Evolutionary conservation across 1,140 invertebrate species (phyloP).

Genomic region (Drosophila tristis): DNA sequence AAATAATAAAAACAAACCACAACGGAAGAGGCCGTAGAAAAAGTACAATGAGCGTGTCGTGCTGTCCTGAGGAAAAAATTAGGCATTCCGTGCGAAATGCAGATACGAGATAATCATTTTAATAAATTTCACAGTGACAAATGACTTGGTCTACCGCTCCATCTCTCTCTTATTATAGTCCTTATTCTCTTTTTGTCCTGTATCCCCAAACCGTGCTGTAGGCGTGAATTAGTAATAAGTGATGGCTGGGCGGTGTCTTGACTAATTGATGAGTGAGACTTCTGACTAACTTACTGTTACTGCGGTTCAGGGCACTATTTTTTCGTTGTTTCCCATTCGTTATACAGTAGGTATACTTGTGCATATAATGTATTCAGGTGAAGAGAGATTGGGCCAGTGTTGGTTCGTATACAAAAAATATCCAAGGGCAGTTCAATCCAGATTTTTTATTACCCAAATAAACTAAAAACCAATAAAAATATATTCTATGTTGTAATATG

Average conservation of each 20-base stretch:
- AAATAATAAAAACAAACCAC: slow-evolving; percentile 19
- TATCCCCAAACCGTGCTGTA: slow-evolving; percentile 18
- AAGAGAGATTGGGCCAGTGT: no score
- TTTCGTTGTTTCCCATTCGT: no score
- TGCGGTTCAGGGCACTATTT: no score
- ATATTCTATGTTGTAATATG: no score
- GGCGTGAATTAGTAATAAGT: slow-evolving; percentile 74
- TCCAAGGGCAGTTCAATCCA: no score
- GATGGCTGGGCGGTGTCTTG: slow-evolving; percentile 22
- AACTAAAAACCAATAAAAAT: no score
- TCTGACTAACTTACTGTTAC: slow-evolving; percentile 2
- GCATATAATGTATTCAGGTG: no score
- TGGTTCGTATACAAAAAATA: no score
- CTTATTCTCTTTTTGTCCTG: slow-evolving; percentile 7
- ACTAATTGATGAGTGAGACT: slow-evolving; percentile 48
- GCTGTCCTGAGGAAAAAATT: slow-evolving; percentile 56
- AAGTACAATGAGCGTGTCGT: slow-evolving; percentile 16
- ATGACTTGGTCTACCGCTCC: slow-evolving; percentile 49
- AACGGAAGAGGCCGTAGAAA: background rate
- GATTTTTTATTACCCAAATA: no score
- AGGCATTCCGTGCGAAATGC: slow-evolving; percentile 79
- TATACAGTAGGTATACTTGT: no score
- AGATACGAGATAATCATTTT: slow-evolving; percentile 81
- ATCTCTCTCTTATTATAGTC: background rate
- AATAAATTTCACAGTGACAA: slow-evolving; percentile 81